Percentiles rank a stretch among this genome's conserved stretches.
Conservation (phyloP, 2,797 vertebrate genomes). For the Aeoliscus strigatus region DNA sequence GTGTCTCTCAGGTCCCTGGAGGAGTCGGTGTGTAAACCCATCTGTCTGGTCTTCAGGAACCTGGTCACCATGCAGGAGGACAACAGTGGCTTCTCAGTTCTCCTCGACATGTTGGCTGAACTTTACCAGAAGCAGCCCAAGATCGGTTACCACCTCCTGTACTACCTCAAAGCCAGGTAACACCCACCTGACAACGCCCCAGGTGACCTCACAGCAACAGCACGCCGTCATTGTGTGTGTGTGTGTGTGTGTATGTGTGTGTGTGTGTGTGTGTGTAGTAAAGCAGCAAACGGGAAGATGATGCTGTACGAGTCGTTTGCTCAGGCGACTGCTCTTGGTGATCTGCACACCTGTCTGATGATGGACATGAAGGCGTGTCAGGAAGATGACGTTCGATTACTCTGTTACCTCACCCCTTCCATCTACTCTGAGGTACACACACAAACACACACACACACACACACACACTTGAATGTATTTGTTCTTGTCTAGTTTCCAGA, state of each 20-base stretch:
- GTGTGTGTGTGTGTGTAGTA: constrained; percentile 64
- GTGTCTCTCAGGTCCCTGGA: constrained; percentile 82
- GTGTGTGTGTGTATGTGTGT: background rate
- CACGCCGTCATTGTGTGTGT: background rate
- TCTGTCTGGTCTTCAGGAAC: constrained; percentile 94
- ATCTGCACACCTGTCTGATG: constrained; percentile 95
- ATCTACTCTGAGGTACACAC: constrained; percentile 79
- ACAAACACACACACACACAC: constrained; percentile 5
- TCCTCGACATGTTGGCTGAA: constrained; percentile 90
- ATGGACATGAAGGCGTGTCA: constrained; percentile 99
- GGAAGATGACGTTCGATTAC: constrained; percentile 89
- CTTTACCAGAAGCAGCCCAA: constrained; percentile 98
- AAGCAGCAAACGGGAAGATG: constrained; percentile 95
- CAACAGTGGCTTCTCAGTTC: constrained; percentile 89
- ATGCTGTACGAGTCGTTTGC: constrained; percentile 94
- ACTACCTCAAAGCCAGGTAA: constrained; percentile 83
- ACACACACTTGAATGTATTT: background rate
- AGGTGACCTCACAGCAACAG: background rate
- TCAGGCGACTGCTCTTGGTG: constrained; percentile 91
- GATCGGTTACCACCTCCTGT: constrained; percentile 94
- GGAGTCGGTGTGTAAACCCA: constrained; percentile 91
- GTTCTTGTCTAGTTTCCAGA: constrained; percentile 84
- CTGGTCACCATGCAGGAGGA: constrained; percentile 97
- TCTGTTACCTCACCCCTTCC: constrained; percentile 96
- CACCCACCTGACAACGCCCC: background rate